A percentile compares a stretch with the other conserved stretches of the same genome.
Conservation (phyloP, 23 tunicate species). For the Oikopleura dioica region DNA sequence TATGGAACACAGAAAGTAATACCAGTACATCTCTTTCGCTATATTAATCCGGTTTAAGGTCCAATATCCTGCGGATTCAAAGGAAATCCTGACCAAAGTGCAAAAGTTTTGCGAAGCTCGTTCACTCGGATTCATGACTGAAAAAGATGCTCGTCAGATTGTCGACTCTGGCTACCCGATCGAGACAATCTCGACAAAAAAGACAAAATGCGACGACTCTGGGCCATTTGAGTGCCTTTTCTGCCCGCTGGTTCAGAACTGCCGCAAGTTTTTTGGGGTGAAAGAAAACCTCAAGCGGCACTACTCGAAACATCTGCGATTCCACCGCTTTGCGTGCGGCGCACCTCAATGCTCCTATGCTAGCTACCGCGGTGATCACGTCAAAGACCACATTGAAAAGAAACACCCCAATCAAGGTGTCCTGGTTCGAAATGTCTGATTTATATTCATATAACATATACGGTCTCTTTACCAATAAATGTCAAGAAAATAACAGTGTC, state of each 20-base stretch:
- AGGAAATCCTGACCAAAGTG: background rate
- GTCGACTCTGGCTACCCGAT: background rate
- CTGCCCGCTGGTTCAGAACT: background rate
- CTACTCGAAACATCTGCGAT: background rate
- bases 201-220: background rate
- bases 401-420: background rate
- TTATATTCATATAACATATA: too few relatives aligned
- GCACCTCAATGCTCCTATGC: background rate
- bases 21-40: too few relatives aligned
- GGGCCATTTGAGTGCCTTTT: background rate
- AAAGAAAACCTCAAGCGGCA: background rate
- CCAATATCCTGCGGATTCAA: too few relatives aligned
- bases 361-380: background rate
- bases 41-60: too few relatives aligned
- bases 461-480: too few relatives aligned
- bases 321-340: background rate
- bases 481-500: too few relatives aligned
- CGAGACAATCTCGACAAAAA: background rate
- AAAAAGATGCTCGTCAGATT: background rate
- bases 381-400: background rate
- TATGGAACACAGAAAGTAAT: too few relatives aligned
- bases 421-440: too few relatives aligned
- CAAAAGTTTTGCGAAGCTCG: background rate
- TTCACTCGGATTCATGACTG: background rate
- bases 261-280: background rate